A percentile compares a stretch with the other conserved stretches of the same genome.
These are phyloP conservation scores for Rhagoletis zephyria DNA, from an alignment of 1,140 invertebrate genomes.

Conservation along the genomic window DNA sequence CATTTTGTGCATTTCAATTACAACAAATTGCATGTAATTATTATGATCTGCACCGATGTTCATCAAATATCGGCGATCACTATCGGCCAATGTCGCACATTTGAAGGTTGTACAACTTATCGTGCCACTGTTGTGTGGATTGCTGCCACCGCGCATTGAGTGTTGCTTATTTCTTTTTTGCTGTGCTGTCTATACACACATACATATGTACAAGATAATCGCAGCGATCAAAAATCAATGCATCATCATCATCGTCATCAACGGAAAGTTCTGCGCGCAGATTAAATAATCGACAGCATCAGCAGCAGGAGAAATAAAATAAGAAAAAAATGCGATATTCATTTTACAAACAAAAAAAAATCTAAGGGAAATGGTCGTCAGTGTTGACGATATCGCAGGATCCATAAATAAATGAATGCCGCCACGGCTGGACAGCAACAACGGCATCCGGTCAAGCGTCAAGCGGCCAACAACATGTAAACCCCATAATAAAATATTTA, in stretches of 20 bases:
- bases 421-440: background rate
- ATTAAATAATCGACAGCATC: slow-evolving; percentile 36
- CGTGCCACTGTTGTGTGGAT: background rate
- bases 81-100: slow-evolving; percentile 44
- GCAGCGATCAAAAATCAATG: slow-evolving; percentile 38
- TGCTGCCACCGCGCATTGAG: background rate
- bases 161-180: too few relatives aligned
- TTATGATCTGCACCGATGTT: slow-evolving; percentile 29
- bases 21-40: slow-evolving; percentile 48
- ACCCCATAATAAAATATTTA: slow-evolving; percentile 4
- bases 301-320: slow-evolving; percentile 25
- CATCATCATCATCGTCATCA: slow-evolving; percentile 29
- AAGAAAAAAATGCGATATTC: background rate
- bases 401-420: slow-evolving; percentile 51
- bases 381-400: slow-evolving; percentile 11
- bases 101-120: slow-evolving; percentile 33
- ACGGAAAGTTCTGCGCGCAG: background rate
- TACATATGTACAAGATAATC: background rate
- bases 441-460: slow-evolving; percentile 33
- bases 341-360: background rate
- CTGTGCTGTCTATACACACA: background rate
- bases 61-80: slow-evolving; percentile 31
- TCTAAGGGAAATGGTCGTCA: background rate
- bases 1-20: slow-evolving; percentile 19
- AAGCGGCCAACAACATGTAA: background rate